Conservation (phyloP, 64 coral and sea anemone species). For the Pachyseris speciosa region DNA sequence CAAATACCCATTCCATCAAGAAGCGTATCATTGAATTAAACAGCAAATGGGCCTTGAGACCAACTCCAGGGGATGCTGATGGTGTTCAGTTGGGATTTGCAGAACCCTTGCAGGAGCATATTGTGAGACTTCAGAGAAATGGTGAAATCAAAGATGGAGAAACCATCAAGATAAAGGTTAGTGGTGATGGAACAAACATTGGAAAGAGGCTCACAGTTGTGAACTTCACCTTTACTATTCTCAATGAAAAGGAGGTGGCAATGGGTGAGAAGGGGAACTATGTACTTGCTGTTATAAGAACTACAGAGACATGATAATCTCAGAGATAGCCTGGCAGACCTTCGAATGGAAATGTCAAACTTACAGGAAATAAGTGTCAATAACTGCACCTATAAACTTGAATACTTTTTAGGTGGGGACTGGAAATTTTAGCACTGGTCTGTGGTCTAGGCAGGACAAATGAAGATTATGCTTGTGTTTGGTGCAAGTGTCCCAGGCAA, state of each 20-base stretch:
- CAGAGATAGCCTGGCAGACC: slow-evolving; percentile 22
- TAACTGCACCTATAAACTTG: slow-evolving; percentile 30
- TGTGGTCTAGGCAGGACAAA: slow-evolving; percentile 59
- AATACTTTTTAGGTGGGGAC: slow-evolving; percentile 71
- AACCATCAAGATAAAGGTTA: slow-evolving; percentile 35
- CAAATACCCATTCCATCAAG: slow-evolving; percentile 38
- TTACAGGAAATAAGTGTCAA: slow-evolving; percentile 55
- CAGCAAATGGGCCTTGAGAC: slow-evolving; percentile 33
- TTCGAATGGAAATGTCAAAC: slow-evolving; percentile 66
- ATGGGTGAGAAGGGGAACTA: slow-evolving; percentile 74
- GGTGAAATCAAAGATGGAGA: too few relatives aligned
- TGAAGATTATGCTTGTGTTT: slow-evolving; percentile 75
- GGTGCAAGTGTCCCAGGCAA: slow-evolving; percentile 71
- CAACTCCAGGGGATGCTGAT: slow-evolving; percentile 64
- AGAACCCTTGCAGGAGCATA: slow-evolving; percentile 43
- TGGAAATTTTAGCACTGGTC: slow-evolving; percentile 72
- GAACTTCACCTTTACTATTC: slow-evolving; percentile 61
- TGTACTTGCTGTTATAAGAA: slow-evolving; percentile 48
- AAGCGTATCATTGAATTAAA: slow-evolving; percentile 58
- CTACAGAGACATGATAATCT: slow-evolving; percentile 51
- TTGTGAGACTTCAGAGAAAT: slow-evolving; percentile 31
- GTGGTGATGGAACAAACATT: slow-evolving; percentile 54
- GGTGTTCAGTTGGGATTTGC: slow-evolving; percentile 59
- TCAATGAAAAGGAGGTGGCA: slow-evolving; percentile 64
- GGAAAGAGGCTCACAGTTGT: slow-evolving; percentile 51